Evolutionary conservation across 30 jellyfish, hydroid and myxozoan genomes (phyloP).

Genomic region (Sanderia malayensis): DNA sequence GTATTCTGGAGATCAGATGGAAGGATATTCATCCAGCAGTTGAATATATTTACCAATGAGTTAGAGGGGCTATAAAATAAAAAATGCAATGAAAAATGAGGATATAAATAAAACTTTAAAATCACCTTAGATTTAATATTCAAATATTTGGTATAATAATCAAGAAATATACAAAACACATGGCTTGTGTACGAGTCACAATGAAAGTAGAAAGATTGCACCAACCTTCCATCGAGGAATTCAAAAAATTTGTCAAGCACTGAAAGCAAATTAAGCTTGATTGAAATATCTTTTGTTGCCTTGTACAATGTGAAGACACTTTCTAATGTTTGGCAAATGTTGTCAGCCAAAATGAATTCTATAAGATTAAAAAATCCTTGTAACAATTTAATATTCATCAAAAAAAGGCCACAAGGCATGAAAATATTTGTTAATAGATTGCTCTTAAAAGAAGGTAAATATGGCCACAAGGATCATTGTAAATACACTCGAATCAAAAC

Average conservation of each 20-base stretch:
- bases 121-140: no score
- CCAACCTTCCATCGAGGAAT: conserved; percentile 15
- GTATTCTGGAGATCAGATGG: conserved; percentile 27
- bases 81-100: background rate
- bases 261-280: conserved; percentile 18
- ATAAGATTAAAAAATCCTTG: no score
- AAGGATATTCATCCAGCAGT: conserved; percentile 17
- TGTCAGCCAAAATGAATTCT: background rate
- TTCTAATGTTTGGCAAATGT: background rate
- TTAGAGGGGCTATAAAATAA: background rate
- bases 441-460: no score
- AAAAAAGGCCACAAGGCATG: no score
- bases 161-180: no score
- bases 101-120: background rate
- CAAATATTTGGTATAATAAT: no score
- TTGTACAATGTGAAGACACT: conserved; percentile 9
- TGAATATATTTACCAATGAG: background rate
- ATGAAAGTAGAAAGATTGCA: background rate
- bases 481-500: no score
- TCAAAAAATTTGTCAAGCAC: conserved; percentile 24
- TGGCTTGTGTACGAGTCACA: no score
- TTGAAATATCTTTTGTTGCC: background rate
- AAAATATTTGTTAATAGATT: no score
- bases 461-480: no score
- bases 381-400: no score